These are phyloP conservation scores for Eunapius fragilis DNA, from an alignment of 37 sponge, comb jelly and placozoan genomes.

Conservation along the genomic window DNA sequence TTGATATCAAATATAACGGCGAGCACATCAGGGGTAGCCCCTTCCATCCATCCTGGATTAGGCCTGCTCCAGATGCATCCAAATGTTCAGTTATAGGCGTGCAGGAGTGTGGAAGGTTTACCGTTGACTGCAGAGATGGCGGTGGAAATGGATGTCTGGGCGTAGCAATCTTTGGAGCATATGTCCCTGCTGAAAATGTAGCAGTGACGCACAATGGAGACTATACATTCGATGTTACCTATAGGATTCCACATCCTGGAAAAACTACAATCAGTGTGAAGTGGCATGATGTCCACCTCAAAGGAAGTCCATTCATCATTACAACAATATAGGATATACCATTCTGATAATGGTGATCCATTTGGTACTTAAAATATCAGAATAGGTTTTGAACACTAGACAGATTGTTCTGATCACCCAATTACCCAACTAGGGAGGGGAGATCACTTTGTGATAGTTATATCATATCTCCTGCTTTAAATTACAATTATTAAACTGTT, in stretches of 20 bases:
- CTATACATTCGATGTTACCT: slow-evolving; percentile 51
- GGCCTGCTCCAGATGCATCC: slow-evolving; percentile 70
- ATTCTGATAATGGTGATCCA: too few relatives aligned
- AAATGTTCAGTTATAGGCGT: slow-evolving; percentile 36
- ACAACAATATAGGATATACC: not conserved
- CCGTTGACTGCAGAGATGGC: slow-evolving; percentile 55
- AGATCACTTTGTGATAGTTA: too few relatives aligned
- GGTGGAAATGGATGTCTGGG: slow-evolving; percentile 67
- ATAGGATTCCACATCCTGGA: slow-evolving; percentile 46
- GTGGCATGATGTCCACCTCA: slow-evolving; percentile 78
- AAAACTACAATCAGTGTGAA: slow-evolving; percentile 62
- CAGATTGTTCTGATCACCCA: too few relatives aligned
- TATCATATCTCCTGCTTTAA: too few relatives aligned
- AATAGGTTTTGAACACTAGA: too few relatives aligned
- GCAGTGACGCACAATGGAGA: slow-evolving; percentile 64
- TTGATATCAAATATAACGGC: slow-evolving; percentile 60
- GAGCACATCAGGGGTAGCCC: slow-evolving; percentile 62
- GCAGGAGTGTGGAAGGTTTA: slow-evolving; percentile 29
- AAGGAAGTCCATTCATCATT: slow-evolving; percentile 67
- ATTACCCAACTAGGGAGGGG: too few relatives aligned
- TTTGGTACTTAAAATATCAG: too few relatives aligned
- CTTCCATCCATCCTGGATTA: slow-evolving; percentile 46
- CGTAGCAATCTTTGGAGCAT: slow-evolving; percentile 35
- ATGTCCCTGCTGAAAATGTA: slow-evolving; percentile 51
- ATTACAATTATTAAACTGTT: too few relatives aligned